Base-by-base conservation (phyloP, 1,140 invertebrate genomes). In the Caenorhabditis latens region DNA sequence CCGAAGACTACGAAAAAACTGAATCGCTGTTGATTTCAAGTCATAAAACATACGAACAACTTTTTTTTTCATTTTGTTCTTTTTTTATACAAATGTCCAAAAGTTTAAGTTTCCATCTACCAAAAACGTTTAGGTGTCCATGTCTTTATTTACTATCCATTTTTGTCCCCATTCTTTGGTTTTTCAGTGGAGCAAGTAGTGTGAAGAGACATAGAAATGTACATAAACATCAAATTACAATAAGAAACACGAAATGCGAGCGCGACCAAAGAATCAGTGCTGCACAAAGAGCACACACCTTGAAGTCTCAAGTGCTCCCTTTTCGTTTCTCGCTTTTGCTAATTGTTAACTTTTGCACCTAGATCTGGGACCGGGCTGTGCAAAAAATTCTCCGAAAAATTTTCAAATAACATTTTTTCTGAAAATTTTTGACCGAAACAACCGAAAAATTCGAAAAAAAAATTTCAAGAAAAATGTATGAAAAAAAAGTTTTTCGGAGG, bases 141-240 rank as follows among this genome's bases (percentile, higher is more conserved):
- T 40, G 16, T 19, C 24, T 71, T 32, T 79, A 79, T 79, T 79
- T 79, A n/a, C 71, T 24, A 21, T 50, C 71, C 46, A 79, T 79
- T 79, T 79, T 71, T 19, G 13, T 61, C 11, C 24, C 42, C 63
- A 43, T 71, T 71, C 65, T 46, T 71, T 46, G 43, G 40, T 71
- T 46, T n/a, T 71, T 46, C 4, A 32, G 6, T 32, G 46, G 46
- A 48, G 16, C 11, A 48, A 16, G 42, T 53, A 24, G 40, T 11
- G 46, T 8, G 46, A 50, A 71, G n/a, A 67, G 4, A 63, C 24
- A 8, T 32, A 50, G 19, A 24, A 21, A 79, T 79, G 71, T 79
- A 50, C 71, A 79, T 79, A 79, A 79, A 79, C 71, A 79, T 79
- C 71, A 50, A 79, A 79, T 79, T 79, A 79, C 71, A 79, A 50